Base-by-base conservation (phyloP, 2,113 vertebrate genomes). In the Aramus guarauna region DNA sequence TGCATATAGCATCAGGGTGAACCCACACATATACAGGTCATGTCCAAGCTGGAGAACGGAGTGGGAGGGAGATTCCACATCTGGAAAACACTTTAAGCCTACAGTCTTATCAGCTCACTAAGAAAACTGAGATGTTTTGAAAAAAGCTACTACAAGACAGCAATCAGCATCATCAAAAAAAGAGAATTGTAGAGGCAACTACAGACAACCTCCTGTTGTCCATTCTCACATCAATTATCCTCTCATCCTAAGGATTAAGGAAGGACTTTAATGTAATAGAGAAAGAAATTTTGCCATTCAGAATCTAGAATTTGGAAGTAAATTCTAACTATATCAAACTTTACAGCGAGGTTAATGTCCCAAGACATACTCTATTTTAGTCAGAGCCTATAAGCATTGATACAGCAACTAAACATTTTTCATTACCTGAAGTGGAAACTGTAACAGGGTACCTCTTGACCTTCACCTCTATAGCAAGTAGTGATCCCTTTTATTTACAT, bases 361-460 rank as follows among this genome's bases (percentile, higher is more conserved):
- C 0, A 0, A 71, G n/a, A 67, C 19, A 85, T 17, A 50, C 5
- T 17, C 15, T 32, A 4, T 41, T 55, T 78, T 23, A 81, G 41
- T 79, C 41, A 86, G 14, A 64, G 55, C 17, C 50, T 60, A 77
- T 4, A 64, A 84, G 72, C 11, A 15, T 77, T 41, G 39, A 60
- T 52, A 18, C 3, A 36, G 13, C 56, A 82, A 8, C 18, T 41
- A 79, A 63, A 21, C 11, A 59, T 6, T 41, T 63, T 90, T 85
- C 67, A 48, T 29, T 77, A 53, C 34, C 53, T 69, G 32, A 81
- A 59, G 30, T 34, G 50, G 9, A 83, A 29, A 68, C 15, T n/a
- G 3, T 27, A 68, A 50, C 3, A 76, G 39, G 7, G 5, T n/a
- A 68, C 34, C 5, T 83, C 32, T n/a, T 43, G 16, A 60, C 26